phyloP scores from a whole-genome alignment of 2,113 vertebrate species.

The Nannospalax galili region DNA sequence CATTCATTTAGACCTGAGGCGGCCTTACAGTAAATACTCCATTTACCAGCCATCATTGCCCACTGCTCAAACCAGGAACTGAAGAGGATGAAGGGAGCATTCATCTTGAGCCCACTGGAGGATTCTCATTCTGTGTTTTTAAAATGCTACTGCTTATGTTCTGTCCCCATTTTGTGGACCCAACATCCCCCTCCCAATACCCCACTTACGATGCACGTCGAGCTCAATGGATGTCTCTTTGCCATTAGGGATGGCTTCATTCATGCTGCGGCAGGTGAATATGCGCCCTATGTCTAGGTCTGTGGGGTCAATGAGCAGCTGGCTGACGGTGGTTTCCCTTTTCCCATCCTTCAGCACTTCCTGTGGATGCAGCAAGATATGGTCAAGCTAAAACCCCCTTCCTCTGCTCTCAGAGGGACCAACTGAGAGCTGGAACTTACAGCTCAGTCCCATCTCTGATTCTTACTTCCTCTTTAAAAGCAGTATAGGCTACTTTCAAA shows the following conservation, averaged over 20 bases:
- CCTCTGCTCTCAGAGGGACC: neutral
- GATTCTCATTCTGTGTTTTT: neutral
- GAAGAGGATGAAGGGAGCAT: neutral
- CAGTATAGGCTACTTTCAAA: neutral
- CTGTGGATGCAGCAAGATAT: slow-evolving; percentile 76
- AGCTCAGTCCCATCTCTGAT: neutral
- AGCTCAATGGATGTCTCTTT: slow-evolving; percentile 92
- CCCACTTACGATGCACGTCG: slow-evolving; percentile 94
- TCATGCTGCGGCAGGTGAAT: slow-evolving; percentile 92
- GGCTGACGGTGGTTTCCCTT: slow-evolving; percentile 93
- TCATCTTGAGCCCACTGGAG: neutral
- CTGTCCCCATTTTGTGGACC: rapidly evolving
- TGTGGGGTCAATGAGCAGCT: slow-evolving; percentile 90
- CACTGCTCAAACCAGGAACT: neutral
- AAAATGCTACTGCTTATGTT: neutral
- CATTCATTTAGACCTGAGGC: neutral
- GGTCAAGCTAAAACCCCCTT: neutral
- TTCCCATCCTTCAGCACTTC: slow-evolving; percentile 94
- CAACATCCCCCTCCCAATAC: rapidly evolving
- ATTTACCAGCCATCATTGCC: neutral
- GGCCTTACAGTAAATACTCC: neutral
- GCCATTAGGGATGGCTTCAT: slow-evolving; percentile 91
- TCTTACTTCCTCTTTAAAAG: neutral
- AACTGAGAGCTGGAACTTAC: neutral
- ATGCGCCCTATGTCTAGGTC: slow-evolving; percentile 93